Conservation (phyloP, 2,797 vertebrate species). For the Mionectes olivaceus region DNA sequence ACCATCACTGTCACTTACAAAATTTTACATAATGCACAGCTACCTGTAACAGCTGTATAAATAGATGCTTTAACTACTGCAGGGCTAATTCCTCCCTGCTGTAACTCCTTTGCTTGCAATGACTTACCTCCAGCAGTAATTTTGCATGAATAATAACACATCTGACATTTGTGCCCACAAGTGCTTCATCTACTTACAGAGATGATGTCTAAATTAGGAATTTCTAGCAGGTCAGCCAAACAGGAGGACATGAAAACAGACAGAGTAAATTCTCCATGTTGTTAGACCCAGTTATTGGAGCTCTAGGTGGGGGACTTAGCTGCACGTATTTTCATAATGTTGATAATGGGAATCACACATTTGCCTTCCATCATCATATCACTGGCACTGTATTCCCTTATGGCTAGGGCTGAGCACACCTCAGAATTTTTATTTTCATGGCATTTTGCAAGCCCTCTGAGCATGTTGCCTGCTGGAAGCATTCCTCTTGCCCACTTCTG, state of each 20-base stretch:
- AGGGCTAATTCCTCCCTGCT: background rate
- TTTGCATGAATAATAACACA: background rate
- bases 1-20: background rate
- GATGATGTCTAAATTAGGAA: background rate
- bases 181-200: background rate
- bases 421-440: background rate
- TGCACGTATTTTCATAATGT: background rate
- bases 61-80: background rate
- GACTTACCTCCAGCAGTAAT: background rate
- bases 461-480: background rate
- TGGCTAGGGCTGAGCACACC: background rate
- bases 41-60: background rate
- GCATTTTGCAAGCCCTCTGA: background rate
- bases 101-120: background rate
- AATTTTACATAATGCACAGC: background rate
- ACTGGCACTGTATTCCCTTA: background rate
- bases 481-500: background rate
- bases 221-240: constrained; percentile 5
- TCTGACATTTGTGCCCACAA: background rate
- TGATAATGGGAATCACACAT: background rate
- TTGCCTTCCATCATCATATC: background rate
- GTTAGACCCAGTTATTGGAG: background rate
- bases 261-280: background rate
- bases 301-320: background rate
- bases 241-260: background rate